A percentile compares a stretch with the other conserved stretches of the same genome.
These are phyloP conservation scores for Adelognathus sp. DNA, from an alignment of 2,888 invertebrate species.

Conservation along the genomic window DNA sequence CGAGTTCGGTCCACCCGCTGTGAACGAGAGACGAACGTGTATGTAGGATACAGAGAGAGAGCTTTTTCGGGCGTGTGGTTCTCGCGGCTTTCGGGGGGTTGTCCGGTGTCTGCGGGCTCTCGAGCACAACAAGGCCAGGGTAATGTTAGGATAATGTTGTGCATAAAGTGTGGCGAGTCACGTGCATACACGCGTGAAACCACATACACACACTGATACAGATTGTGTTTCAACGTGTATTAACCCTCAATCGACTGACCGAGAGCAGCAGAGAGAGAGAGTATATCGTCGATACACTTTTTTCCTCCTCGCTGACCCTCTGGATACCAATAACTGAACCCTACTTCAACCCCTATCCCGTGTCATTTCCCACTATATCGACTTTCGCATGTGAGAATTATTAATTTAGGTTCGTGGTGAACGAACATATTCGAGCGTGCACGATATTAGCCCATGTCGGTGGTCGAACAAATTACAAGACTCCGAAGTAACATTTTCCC, in stretches of 20 bases:
- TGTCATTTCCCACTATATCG: too few species aligned
- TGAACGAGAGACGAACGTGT: constrained; percentile 34
- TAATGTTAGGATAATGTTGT: constrained; percentile 79
- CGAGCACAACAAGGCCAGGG: constrained; percentile 66
- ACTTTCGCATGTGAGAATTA: constrained; percentile 52
- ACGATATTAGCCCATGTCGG: constrained; percentile 31
- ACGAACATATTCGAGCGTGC: constrained; percentile 42
- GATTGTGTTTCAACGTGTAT: constrained; percentile 39
- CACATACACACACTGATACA: constrained; percentile 46
- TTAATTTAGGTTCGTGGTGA: constrained; percentile 54
- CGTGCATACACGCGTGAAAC: constrained; percentile 56
- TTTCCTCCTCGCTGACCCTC: constrained; percentile 47
- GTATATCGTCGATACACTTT: constrained; percentile 41
- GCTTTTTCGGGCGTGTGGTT: constrained; percentile 67
- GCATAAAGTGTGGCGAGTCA: constrained; percentile 78
- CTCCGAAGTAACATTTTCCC: not conserved
- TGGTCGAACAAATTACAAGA: constrained; percentile 50
- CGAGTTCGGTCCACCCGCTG: constrained; percentile 4
- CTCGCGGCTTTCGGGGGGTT: constrained; percentile 46
- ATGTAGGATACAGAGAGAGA: constrained; percentile 63
- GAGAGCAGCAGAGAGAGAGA: constrained; percentile 4
- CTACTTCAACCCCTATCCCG: constrained; percentile 50
- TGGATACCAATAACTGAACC: constrained; percentile 60
- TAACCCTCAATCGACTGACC: constrained; percentile 50
- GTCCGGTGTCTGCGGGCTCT: constrained; percentile 48